Percentiles rank a stretch among this genome's conserved stretches.
phyloP scores from a whole-genome alignment of 2,888 invertebrate species.

The Timema cristinae region DNA sequence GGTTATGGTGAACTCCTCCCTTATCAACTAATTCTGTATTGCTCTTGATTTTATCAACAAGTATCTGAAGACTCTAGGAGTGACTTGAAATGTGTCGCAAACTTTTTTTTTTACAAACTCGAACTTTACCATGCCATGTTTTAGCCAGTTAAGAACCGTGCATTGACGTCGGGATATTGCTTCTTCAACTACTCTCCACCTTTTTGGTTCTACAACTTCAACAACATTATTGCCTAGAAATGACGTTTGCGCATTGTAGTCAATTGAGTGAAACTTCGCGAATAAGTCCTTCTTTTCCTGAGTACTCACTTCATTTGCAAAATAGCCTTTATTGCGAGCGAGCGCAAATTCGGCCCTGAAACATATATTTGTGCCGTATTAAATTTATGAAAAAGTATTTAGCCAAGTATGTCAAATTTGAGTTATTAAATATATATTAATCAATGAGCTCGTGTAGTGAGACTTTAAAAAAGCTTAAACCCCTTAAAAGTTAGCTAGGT shows the following conservation, averaged over 20 bases:
- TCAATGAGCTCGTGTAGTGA: no score
- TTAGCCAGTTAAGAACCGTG: neutral
- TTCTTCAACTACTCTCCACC: neutral
- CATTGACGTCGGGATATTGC: neutral
- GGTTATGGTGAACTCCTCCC: constrained; percentile 11
- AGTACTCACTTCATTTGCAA: no score
- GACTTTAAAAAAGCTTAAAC: no score
- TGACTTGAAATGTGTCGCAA: no score
- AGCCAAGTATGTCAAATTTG: no score
- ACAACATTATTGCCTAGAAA: neutral
- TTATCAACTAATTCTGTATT: constrained; percentile 6
- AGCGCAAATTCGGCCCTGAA: no score
- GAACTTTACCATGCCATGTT: neutral
- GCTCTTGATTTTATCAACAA: neutral
- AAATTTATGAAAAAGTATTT: no score
- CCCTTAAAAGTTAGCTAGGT: no score
- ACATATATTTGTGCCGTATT: no score
- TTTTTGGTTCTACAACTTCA: neutral
- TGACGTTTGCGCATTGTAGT: neutral
- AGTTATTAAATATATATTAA: no score
- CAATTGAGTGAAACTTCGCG: neutral
- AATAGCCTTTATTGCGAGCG: no score
- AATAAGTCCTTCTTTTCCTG: neutral
- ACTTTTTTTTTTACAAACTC: neutral
- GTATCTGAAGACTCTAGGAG: neutral